Base-by-base conservation (phyloP, 2,113 vertebrate species). In the Gymnobelideus leadbeateri region DNA sequence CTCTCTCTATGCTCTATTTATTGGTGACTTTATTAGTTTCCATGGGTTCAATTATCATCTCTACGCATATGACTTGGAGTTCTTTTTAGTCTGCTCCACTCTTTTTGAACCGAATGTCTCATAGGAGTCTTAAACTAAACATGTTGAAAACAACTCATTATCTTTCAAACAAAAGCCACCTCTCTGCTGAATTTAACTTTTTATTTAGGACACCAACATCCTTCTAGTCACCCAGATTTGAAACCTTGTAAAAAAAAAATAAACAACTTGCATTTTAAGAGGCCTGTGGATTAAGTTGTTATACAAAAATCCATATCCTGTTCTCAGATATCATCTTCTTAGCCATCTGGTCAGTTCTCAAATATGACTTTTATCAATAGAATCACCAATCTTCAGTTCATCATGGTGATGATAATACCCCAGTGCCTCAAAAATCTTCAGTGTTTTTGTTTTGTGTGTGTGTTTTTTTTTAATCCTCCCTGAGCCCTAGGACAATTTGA, bases 141-240 rank as follows among this genome's bases (percentile, higher is more conserved):
- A 84, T 84, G 19, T 84, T 84, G 68, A 43, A 84, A 43, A 84
- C n/a, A 84, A 84, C 68, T 84, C n/a, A 84, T 77, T 77, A 77
- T 84, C 68, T 84, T 84, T 43, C 68, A 84, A 84, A 84, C n/a
- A 84, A 84, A 84, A 84, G 68, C n/a, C 68, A 84, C 68, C 19
- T 84, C 68, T 84, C 68, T 43, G 68, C 6, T 84, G 68, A 84
- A 43, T 84, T 84, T 23, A 43, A 84, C 68, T 84, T 84, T 84
- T 84, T 84, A 84, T 84, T 84, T 21, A 84, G n/a, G 68, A 43
- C 68, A 84, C 7, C 68, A 84, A 84, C 19, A 84, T 84, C n/a
- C 19, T 84, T 84, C 5, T 5, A 43, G 19, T 43, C 68, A 84
- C 68, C 16, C 19, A 84, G n/a, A 84, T 43, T 43, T 84, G 37